Evolutionary conservation across 2,113 vertebrate genomes (phyloP).

Genomic region (Dolichallabes microphthalmus): DNA sequence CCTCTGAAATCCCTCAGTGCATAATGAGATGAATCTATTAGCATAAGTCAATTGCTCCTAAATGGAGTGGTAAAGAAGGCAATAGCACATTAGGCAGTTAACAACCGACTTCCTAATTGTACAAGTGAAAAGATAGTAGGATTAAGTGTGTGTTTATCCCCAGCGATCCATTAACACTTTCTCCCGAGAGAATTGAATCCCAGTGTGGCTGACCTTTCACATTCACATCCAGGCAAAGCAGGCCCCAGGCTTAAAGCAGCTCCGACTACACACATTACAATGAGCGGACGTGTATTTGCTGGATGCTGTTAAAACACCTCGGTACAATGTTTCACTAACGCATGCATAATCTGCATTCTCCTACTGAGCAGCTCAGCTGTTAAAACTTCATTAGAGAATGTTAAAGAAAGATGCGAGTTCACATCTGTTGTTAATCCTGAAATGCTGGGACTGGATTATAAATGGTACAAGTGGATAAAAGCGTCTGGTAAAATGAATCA

Average conservation of each 20-base stretch:
- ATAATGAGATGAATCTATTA: conserved; percentile 54
- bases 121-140: conserved; percentile 49
- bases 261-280: conserved; percentile 18
- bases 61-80: conserved; percentile 41
- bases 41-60: conserved; percentile 47
- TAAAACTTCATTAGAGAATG: not conserved
- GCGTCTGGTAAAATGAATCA: not conserved
- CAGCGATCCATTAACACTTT: conserved; percentile 51
- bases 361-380: conserved; percentile 4
- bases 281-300: not conserved
- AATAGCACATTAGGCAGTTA: conserved; percentile 45
- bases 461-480: not conserved
- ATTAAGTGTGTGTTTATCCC: conserved; percentile 55
- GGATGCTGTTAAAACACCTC: not conserved
- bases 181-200: conserved; percentile 32
- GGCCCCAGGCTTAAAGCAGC: conserved; percentile 15
- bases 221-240: conserved; percentile 25
- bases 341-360: not conserved
- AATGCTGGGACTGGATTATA: not conserved
- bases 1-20: conserved; percentile 43
- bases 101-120: conserved; percentile 57
- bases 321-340: not conserved
- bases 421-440: not conserved
- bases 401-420: not conserved
- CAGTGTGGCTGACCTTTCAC: conserved; percentile 43